phyloP scores from a whole-genome alignment of 1,140 invertebrate genomes.

The Proctacanthus coquilletti region DNA sequence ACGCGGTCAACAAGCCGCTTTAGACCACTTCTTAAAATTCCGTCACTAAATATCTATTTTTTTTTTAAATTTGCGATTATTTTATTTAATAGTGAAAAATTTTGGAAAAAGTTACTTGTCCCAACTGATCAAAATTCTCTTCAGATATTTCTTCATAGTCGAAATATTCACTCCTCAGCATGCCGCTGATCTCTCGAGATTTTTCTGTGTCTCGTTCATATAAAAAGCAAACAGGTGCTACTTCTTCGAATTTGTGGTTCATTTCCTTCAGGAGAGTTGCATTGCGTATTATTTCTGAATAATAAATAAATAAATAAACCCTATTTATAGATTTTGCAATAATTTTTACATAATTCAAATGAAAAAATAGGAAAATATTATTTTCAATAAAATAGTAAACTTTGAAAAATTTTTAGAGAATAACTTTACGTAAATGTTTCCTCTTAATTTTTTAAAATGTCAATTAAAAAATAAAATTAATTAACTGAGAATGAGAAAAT shows the following conservation, averaged over 20 bases:
- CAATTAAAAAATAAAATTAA: too few relatives aligned
- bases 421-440: too few relatives aligned
- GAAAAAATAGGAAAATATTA: too few relatives aligned
- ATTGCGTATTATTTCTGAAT: constrained; percentile 32
- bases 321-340: too few relatives aligned
- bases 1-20: constrained; percentile 35
- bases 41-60: constrained; percentile 37
- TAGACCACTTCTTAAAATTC: constrained; percentile 32
- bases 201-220: constrained; percentile 34
- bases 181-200: constrained; percentile 32
- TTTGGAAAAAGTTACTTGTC: neutral
- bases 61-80: too few relatives aligned
- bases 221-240: constrained; percentile 38
- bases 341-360: too few relatives aligned
- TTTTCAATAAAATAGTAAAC: too few relatives aligned
- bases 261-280: constrained; percentile 28
- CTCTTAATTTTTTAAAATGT: too few relatives aligned
- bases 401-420: too few relatives aligned
- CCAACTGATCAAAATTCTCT: neutral
- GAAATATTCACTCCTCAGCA: constrained; percentile 17
- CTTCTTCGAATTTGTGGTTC: constrained; percentile 33
- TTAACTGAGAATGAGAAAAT: too few relatives aligned
- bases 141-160: constrained; percentile 8
- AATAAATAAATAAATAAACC: too few relatives aligned
- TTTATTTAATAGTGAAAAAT: too few relatives aligned